phyloP scores from a whole-genome alignment of 2,888 invertebrate genomes.

The Drosophila anomelani region DNA sequence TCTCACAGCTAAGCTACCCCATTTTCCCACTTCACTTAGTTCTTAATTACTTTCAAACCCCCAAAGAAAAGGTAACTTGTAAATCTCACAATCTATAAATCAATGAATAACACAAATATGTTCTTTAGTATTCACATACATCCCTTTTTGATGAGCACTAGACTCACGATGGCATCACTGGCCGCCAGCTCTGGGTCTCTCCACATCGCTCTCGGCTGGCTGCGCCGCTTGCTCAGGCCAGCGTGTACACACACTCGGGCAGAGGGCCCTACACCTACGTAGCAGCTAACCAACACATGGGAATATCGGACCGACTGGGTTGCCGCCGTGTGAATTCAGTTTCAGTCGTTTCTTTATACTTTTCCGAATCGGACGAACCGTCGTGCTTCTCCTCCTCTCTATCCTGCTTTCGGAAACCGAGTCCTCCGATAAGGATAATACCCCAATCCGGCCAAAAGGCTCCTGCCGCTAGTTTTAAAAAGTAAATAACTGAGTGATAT shows the following conservation, averaged over 20 bases:
- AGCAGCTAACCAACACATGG: conserved; percentile 8
- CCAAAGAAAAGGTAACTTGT: neutral
- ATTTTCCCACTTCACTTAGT: neutral
- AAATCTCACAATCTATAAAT: too few relatives aligned
- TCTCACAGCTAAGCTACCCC: neutral
- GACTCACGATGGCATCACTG: conserved; percentile 49
- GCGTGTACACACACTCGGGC: conserved; percentile 11
- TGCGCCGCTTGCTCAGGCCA: conserved; percentile 48
- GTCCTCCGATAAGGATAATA: conserved; percentile 29
- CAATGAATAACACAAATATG: neutral
- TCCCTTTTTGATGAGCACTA: neutral
- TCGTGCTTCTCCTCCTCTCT: conserved; percentile 32
- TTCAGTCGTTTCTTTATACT: conserved; percentile 24
- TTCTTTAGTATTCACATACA: neutral
- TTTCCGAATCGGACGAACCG: conserved; percentile 34
- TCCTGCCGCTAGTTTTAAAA: conserved; percentile 14
- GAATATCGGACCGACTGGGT: conserved; percentile 20
- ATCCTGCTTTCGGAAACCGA: conserved; percentile 10
- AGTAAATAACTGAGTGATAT: conserved; percentile 21
- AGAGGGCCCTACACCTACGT: conserved; percentile 23
- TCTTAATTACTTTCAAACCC: neutral
- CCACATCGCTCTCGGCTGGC: conserved; percentile 47
- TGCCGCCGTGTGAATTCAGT: conserved; percentile 23
- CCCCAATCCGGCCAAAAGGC: neutral
- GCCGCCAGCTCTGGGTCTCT: conserved; percentile 29